A percentile compares a stretch with the other conserved stretches of the same genome.
Evolutionary conservation across 1,140 invertebrate species (phyloP).

Genomic region (Sycophaga agraensis): DNA sequence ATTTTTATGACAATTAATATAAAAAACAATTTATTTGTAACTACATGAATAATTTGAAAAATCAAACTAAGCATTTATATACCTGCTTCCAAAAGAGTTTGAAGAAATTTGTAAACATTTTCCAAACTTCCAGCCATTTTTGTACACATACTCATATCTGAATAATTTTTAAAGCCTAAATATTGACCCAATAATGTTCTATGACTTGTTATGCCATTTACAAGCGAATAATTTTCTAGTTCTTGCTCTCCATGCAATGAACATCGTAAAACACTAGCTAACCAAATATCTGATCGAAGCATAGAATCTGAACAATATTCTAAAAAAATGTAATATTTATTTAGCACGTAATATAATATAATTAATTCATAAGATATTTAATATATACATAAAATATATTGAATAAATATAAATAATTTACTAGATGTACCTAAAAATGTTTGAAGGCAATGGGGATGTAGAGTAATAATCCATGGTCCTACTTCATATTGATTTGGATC

Average conservation of each 20-base stretch:
- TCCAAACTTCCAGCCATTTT: constrained; percentile 89
- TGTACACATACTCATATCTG: constrained; percentile 88
- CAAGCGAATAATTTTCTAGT: constrained; percentile 69
- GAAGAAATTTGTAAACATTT: constrained; percentile 74
- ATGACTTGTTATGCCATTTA: constrained; percentile 75
- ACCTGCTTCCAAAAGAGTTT: constrained; percentile 67
- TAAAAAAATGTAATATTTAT: constrained; percentile 20
- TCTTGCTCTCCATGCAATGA: constrained; percentile 66
- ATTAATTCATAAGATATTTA: background rate
- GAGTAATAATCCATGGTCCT: constrained; percentile 78
- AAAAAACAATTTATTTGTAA: background rate
- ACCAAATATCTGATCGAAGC: constrained; percentile 81
- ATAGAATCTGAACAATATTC: constrained; percentile 79
- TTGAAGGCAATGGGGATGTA: constrained; percentile 71
- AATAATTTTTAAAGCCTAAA: constrained; percentile 78
- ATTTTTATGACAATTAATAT: constrained; percentile 7
- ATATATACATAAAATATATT: background rate
- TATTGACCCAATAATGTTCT: constrained; percentile 72
- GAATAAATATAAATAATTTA: background rate
- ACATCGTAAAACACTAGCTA: constrained; percentile 71
- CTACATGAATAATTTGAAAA: background rate
- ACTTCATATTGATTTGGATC: constrained; percentile 63
- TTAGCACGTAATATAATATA: background rate
- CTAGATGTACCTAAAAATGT: constrained; percentile 60
- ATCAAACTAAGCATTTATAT: constrained; percentile 11